Percentiles rank a stretch among this genome's conserved stretches.
Evolutionary conservation across 2,888 invertebrate genomes (phyloP).

Genomic region (Hypsopygia costalis): DNA sequence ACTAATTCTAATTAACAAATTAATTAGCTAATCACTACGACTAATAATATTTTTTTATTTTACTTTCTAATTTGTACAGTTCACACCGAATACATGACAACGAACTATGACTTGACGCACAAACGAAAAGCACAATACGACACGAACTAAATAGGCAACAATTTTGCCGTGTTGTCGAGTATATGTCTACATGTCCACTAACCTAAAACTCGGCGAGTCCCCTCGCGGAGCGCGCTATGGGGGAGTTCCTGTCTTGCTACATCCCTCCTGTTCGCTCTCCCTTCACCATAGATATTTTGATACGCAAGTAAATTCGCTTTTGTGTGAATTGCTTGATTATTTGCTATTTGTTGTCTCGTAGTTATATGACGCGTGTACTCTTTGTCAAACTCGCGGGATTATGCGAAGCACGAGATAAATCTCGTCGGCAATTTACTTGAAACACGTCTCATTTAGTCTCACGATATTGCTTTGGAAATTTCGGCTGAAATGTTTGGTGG

Average conservation of each 20-base stretch:
- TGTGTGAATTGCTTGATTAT: constrained; percentile 73
- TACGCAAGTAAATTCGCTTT: constrained; percentile 69
- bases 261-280: constrained; percentile 74
- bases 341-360: constrained; percentile 63
- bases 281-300: constrained; percentile 56
- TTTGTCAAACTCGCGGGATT: constrained; percentile 3
- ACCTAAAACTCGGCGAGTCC: constrained; percentile 76
- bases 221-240: constrained; percentile 70
- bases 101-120: constrained; percentile 76
- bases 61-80: constrained; percentile 29
- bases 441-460: constrained; percentile 6
- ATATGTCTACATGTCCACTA: constrained; percentile 82
- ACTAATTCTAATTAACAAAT: neutral
- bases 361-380: constrained; percentile 1
- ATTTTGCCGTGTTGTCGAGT: constrained; percentile 79
- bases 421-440: neutral
- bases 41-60: constrained; percentile 18
- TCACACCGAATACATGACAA: constrained; percentile 62
- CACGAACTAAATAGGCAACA: constrained; percentile 80
- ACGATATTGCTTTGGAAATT: neutral
- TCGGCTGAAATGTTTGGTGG: neutral
- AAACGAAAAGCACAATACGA: constrained; percentile 78
- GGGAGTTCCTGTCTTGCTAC: constrained; percentile 70
- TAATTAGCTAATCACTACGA: neutral
- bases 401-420: constrained; percentile 5